Conservation (phyloP, 2,797 vertebrate genomes). For the Borostomias antarcticus region DNA sequence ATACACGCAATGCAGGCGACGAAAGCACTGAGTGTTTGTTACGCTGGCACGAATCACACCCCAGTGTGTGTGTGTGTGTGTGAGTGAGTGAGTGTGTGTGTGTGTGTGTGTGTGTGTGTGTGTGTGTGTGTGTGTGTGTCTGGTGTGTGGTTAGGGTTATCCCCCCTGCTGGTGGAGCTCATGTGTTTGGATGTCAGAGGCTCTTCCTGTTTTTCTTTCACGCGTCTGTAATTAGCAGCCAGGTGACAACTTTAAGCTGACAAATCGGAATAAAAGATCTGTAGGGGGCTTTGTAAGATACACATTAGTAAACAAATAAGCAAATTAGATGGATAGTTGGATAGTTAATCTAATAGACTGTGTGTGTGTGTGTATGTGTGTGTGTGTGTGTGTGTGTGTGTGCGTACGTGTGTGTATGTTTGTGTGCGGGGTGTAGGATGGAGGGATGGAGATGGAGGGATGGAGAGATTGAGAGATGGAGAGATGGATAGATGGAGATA, state of each 20-base stretch:
- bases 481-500: too few relatives aligned
- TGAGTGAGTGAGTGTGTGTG: neutral
- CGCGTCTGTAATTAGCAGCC: conserved; percentile 71
- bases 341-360: conserved; percentile 40
- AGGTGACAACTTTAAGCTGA: conserved; percentile 50
- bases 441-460: too few relatives aligned
- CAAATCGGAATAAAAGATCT: conserved; percentile 65
- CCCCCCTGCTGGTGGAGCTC: conserved; percentile 60
- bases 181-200: conserved; percentile 66
- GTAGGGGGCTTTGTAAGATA: conserved; percentile 60
- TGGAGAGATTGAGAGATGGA: too few relatives aligned
- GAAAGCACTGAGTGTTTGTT: too few relatives aligned
- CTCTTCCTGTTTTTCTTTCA: conserved; percentile 60
- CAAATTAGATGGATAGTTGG: conserved; percentile 56
- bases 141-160: conserved; percentile 30
- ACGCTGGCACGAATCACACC: too few relatives aligned
- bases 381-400: conserved; percentile 22
- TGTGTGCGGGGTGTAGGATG: too few relatives aligned
- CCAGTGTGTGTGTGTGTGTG: neutral
- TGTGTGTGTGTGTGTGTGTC: neutral
- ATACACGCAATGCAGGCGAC: too few relatives aligned
- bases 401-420: conserved; percentile 3
- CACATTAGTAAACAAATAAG: conserved; percentile 58
- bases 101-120: conserved; percentile 4
- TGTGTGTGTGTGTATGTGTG: conserved; percentile 21